Evolutionary conservation across 2,888 invertebrate genomes (phyloP), one percentile per base, ranked within the genome.

Genomic region (Anorthoa munda): DNA sequence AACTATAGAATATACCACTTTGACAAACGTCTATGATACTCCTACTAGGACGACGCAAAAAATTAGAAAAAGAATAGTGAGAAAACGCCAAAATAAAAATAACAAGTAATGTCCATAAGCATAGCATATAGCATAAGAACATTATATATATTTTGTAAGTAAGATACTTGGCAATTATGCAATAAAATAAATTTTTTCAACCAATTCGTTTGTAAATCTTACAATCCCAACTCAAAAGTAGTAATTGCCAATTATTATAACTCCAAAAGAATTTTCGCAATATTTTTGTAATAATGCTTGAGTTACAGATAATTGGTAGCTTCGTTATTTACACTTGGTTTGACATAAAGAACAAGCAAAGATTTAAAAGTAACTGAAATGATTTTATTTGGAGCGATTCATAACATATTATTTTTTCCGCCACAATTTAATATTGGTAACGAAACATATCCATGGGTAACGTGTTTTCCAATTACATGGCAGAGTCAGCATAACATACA

Each of bases 51-150:
- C 81, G 21, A 88, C 87, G 23, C 90, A 81, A 60, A 90, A 91
- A 77, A 90, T 81, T 69, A 87, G 88, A 70, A 90, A 91, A 71
- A 84, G 86, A 75, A 64, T 89, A 15, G 77, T 80, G 3, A 87
- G 88, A 58, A 91, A 87, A 77, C 77, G 89, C 48, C 85, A 84
- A 53, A 88, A 86, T 58, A 92, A 90, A 87, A 81, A 69, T 67
- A 89, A 89, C 85, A 61, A 66, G 48, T n/a, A 59, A 39, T 9
- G 31, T 7, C 31, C 31, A 31, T 31, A 31, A 31, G 7, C 39
- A 9, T 39, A 39, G 39, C 39, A 39, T 39, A 39, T 39, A 39
- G 39, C 39, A 39, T 39, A 23, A 23, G 12, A 51, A 55, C 55
- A 53, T 71, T 66, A 53, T n/a, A 17, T 66, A 53, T n/a, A 17